phyloP scores from a whole-genome alignment of 1,140 invertebrate genomes.

The Achatina immaculata region DNA sequence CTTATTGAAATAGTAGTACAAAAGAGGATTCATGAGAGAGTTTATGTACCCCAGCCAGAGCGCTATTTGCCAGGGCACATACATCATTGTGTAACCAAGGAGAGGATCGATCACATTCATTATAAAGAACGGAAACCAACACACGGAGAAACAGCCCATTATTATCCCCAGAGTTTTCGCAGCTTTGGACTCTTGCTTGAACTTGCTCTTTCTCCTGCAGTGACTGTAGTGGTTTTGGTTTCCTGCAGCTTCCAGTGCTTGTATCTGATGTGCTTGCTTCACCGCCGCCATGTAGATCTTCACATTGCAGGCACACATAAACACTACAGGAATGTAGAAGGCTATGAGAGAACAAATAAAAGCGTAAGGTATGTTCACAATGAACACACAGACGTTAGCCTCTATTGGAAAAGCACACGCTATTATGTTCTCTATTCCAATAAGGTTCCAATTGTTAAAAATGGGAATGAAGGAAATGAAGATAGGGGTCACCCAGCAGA shows the following conservation, averaged over 20 bases:
- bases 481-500: constrained; percentile 94
- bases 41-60: constrained; percentile 86
- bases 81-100: constrained; percentile 60
- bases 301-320: constrained; percentile 96
- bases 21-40: constrained; percentile 86
- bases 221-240: constrained; percentile 52
- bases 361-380: constrained; percentile 64
- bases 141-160: constrained; percentile 69
- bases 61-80: constrained; percentile 58
- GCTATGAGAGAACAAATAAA: constrained; percentile 91
- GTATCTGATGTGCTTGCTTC: constrained; percentile 61
- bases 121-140: constrained; percentile 71
- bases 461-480: constrained; percentile 97
- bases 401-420: constrained; percentile 51
- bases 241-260: constrained; percentile 57
- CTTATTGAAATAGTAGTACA: constrained; percentile 90
- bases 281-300: constrained; percentile 79
- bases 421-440: constrained; percentile 61
- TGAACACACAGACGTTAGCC: constrained; percentile 51
- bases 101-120: constrained; percentile 68
- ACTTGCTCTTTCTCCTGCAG: constrained; percentile 51
- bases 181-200: constrained; percentile 73
- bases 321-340: constrained; percentile 93
- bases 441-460: constrained; percentile 86
- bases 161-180: constrained; percentile 74